phyloP scores from a whole-genome alignment of 2,113 vertebrate genomes.

The Prochilodus magdalenae region DNA sequence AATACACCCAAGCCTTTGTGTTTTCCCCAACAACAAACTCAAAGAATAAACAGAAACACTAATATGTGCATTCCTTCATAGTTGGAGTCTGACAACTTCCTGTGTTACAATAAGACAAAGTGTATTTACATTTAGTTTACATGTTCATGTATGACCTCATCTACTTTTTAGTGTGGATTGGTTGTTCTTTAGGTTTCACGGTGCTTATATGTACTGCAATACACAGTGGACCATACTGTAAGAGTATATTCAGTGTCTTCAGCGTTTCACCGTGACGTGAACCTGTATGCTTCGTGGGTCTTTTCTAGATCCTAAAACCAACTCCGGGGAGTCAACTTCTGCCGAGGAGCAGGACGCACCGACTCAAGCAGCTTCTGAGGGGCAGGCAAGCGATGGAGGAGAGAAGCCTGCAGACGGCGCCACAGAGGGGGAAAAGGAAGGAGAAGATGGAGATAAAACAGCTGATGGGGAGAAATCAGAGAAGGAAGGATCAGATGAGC shows the following conservation, averaged over 20 bases:
- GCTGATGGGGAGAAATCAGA: constrained; percentile 80
- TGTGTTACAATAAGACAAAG: background rate
- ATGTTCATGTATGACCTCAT: background rate
- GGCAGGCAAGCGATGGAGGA: constrained; percentile 74
- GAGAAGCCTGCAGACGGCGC: constrained; percentile 75
- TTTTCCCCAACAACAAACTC: too few species aligned
- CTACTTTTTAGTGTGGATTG: background rate
- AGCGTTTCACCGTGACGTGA: background rate
- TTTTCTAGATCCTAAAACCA: constrained; percentile 79
- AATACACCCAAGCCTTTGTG: too few species aligned
- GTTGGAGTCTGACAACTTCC: too few species aligned
- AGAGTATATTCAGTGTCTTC: too few species aligned
- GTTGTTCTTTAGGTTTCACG: too few species aligned
- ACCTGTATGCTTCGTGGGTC: background rate
- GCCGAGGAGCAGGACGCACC: constrained; percentile 84
- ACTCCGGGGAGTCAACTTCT: constrained; percentile 87
- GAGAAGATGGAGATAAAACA: constrained; percentile 65
- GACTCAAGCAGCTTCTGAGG: constrained; percentile 59
- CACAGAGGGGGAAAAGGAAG: constrained; percentile 33
- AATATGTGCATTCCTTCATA: too few species aligned
- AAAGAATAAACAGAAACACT: too few species aligned
- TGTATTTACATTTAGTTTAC: background rate
- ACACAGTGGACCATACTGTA: too few species aligned
- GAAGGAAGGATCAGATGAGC: constrained; percentile 56
- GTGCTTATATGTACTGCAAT: too few species aligned